Conservation (phyloP, 1,140 invertebrate species). For the Glomeris maerens region DNA sequence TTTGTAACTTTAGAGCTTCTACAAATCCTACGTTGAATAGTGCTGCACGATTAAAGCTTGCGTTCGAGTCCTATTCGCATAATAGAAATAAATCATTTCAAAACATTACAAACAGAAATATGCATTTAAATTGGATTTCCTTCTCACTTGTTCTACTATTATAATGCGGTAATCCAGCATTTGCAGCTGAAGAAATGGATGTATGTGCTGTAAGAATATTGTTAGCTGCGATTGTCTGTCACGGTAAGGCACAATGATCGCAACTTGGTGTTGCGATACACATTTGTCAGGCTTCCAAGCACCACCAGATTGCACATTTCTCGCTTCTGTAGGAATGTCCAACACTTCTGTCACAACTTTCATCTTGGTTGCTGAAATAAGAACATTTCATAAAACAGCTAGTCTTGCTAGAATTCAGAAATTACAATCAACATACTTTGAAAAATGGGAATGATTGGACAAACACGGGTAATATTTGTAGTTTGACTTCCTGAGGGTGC, state of each 20-base stretch:
- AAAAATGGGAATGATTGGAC: too few species aligned
- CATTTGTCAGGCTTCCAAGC: constrained; percentile 56
- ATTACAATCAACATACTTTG: too few species aligned
- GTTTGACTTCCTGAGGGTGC: too few species aligned
- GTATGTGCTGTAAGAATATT: constrained; percentile 71
- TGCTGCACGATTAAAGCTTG: constrained; percentile 76
- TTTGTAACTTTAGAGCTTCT: constrained; percentile 58
- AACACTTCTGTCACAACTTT: too few species aligned
- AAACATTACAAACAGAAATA: too few species aligned
- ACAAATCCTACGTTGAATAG: constrained; percentile 87
- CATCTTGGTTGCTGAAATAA: too few species aligned
- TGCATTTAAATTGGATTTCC: too few species aligned
- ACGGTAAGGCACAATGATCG: constrained; percentile 76
- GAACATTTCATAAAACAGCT: too few species aligned
- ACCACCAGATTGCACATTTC: constrained; percentile 55
- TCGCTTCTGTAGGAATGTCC: too few species aligned
- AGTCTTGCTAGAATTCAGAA: too few species aligned
- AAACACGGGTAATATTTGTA: too few species aligned
- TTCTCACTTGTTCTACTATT: constrained; percentile 69
- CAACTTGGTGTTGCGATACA: constrained; percentile 56
- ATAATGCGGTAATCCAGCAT: constrained; percentile 80
- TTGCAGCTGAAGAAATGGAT: constrained; percentile 75
- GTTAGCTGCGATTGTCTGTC: constrained; percentile 64
- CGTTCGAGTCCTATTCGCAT: constrained; percentile 36
- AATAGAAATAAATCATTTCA: too few species aligned